Base-by-base conservation (phyloP, 1,140 invertebrate species). In the Glossosoma conforme region DNA sequence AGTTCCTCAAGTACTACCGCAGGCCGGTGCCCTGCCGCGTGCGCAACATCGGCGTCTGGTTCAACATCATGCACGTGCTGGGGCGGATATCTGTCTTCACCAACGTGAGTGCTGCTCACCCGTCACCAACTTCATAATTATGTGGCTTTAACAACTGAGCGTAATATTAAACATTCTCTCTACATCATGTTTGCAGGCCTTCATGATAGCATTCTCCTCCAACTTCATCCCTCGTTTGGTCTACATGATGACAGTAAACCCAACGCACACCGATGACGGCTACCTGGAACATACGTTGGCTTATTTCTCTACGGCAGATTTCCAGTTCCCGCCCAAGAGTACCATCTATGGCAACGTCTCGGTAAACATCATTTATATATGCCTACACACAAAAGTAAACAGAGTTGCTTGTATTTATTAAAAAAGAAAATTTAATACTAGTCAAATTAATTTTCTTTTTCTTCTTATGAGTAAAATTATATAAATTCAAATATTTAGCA, bases 211-310 rank as follows among this genome's bases (percentile, higher is more conserved):
- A 33, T 99, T 99, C 74, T 97, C 96, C 2, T 98, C 94, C 0
- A 93, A 98, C 63, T 95, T 98, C 69, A 91, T 99, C 51, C 95
- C 96, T n/a, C 83, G 88, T 36, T 61, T 97, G 33, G 85, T 97
- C 9, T 98, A 98, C 69, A 74, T 75, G 53, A 69, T 81, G 24
- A 67, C 68, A 1, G 75, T 82, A 6, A 82, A 77, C 40, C 51
- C 71, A 18, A 67, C 86, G 65, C 66, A 81, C 13, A 78, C 74
- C 10, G 62, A 93, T 36, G 60, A 81, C 44, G 87, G 89, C 11
- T 97, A 92, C 70, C 75, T 96, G 6, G 82, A 93, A 47, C 82
- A 86, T 65, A 89, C 89, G 33, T 70, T 97, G 20, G 86, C 93
- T 0, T 78, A 81, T 58, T 97, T 95, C 65, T 77, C 87, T 62